Conservation (phyloP, 2,797 vertebrate species). For the Sebastes variabilis region DNA sequence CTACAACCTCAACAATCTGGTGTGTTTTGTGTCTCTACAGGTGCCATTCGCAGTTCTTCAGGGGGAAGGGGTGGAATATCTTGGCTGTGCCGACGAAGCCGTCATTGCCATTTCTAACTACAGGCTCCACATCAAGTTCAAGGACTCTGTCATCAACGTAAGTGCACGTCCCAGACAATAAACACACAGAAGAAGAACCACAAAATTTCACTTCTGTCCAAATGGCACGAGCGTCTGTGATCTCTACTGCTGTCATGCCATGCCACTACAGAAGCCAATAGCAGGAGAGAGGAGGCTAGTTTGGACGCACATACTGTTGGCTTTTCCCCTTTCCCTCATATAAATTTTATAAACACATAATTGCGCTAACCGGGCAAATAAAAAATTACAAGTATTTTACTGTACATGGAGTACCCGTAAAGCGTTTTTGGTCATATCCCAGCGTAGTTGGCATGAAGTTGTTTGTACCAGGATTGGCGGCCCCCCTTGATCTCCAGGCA, state of each 20-base stretch:
- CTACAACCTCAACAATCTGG: neutral
- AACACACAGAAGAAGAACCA: neutral
- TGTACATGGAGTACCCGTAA: slow-evolving; percentile 1
- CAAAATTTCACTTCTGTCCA: slow-evolving; percentile 11
- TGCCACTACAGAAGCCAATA: slow-evolving; percentile 20
- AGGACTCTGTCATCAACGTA: slow-evolving; percentile 98
- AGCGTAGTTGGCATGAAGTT: slow-evolving; percentile 10
- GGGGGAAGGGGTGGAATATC: slow-evolving; percentile 97
- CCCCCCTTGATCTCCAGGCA: slow-evolving; percentile 45
- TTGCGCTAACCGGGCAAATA: slow-evolving; percentile 42
- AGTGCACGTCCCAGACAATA: slow-evolving; percentile 65
- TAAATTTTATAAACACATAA: slow-evolving; percentile 42
- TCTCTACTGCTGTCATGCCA: slow-evolving; percentile 5
- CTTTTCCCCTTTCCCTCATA: slow-evolving; percentile 27
- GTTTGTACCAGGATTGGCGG: slow-evolving; percentile 15
- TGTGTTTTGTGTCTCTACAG: slow-evolving; percentile 74
- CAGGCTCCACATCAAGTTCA: slow-evolving; percentile 98
- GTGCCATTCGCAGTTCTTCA: slow-evolving; percentile 96
- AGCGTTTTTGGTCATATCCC: slow-evolving; percentile 12
- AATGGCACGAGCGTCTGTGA: neutral
- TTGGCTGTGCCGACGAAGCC: slow-evolving; percentile 93
- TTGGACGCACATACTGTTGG: slow-evolving; percentile 13
- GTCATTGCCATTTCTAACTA: slow-evolving; percentile 99
- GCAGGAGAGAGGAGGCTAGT: slow-evolving; percentile 23
- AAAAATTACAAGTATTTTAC: slow-evolving; percentile 4